phyloP scores from a whole-genome alignment of 2,797 vertebrate genomes.

The Mus minutoides region DNA sequence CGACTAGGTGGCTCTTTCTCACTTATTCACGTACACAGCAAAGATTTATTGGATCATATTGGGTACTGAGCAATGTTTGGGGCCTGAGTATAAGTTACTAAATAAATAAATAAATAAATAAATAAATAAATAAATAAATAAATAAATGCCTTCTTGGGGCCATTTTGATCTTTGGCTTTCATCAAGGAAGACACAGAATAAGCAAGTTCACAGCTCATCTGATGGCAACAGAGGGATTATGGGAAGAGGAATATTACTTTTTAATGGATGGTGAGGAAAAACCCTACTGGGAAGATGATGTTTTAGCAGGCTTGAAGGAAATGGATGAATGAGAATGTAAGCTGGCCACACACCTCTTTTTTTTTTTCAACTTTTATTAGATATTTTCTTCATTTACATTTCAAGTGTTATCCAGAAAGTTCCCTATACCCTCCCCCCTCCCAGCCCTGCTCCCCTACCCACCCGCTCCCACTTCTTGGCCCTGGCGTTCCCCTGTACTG shows the following conservation, averaged over 20 bases:
- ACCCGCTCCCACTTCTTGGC: too few species aligned
- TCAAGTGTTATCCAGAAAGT: too few species aligned
- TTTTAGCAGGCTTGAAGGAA: background rate
- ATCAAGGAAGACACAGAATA: background rate
- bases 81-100: background rate
- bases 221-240: background rate
- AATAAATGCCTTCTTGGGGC: background rate
- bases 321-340: background rate
- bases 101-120: background rate
- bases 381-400: too few species aligned
- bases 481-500: too few species aligned
- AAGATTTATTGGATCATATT: background rate
- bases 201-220: background rate
- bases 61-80: background rate
- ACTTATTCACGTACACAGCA: background rate
- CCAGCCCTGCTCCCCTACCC: too few species aligned
- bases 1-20: background rate
- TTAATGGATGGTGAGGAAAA: background rate
- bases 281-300: background rate
- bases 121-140: background rate
- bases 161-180: slow-evolving; percentile 1
- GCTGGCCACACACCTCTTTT: background rate
- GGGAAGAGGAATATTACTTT: background rate
- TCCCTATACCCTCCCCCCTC: too few species aligned
- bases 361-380: too few species aligned